Percentiles rank a stretch among this genome's conserved stretches.
phyloP scores from a whole-genome alignment of 2,888 invertebrate species.

The Sminthurinus aureus region DNA sequence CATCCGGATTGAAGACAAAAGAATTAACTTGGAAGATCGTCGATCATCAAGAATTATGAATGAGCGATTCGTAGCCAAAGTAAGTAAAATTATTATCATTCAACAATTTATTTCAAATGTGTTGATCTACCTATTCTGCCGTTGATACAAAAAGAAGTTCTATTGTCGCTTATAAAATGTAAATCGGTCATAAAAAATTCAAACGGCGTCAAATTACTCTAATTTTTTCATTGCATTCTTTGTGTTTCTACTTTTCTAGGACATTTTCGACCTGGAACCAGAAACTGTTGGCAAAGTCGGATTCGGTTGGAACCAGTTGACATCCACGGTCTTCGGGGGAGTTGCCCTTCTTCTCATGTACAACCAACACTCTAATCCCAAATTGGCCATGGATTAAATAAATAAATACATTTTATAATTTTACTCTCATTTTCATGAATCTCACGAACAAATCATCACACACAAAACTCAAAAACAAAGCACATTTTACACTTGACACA shows the following conservation, averaged over 20 bases:
- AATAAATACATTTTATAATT: background rate
- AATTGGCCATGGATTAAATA: constrained; percentile 49
- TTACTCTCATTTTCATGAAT: background rate
- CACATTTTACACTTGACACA: background rate
- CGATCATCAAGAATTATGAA: background rate
- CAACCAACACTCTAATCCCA: constrained; percentile 45
- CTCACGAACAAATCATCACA: background rate
- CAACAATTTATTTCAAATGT: background rate
- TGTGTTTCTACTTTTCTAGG: background rate
- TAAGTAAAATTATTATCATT: background rate
- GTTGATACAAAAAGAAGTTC: no score
- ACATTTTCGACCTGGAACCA: constrained; percentile 18
- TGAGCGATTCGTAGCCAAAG: background rate
- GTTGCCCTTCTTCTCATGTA: constrained; percentile 56
- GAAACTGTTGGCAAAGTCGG: background rate
- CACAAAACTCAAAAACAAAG: background rate
- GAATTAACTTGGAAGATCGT: background rate
- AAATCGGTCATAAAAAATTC: background rate
- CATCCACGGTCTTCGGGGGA: constrained; percentile 55
- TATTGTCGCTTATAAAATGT: background rate
- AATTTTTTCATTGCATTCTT: background rate
- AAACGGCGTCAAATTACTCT: background rate
- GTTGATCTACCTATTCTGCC: no score
- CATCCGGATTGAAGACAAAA: constrained; percentile 10
- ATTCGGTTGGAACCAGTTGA: constrained; percentile 52